Evolutionary conservation across 92 coral and sea anemone genomes (phyloP).

Genomic region (Porites rus): DNA sequence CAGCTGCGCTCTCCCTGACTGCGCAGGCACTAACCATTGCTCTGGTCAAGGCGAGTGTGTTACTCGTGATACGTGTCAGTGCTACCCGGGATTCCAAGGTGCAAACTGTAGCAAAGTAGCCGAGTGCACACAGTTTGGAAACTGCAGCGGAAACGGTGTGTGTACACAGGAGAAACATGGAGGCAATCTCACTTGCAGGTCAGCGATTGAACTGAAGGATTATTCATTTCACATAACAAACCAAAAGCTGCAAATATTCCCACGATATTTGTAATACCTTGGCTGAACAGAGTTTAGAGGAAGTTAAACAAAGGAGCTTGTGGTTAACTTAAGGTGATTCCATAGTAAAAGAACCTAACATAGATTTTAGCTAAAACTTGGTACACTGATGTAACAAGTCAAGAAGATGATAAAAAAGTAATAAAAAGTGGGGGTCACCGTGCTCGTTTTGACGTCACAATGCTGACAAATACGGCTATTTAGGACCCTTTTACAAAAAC

Average conservation of each 20-base stretch:
- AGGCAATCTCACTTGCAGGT: slow-evolving; percentile 62
- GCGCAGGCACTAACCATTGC: slow-evolving; percentile 69
- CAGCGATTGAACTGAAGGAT: background rate
- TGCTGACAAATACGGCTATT: too few relatives aligned
- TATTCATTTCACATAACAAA: background rate
- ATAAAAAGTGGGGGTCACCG: too few relatives aligned
- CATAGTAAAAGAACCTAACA: too few relatives aligned
- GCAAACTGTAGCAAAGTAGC: slow-evolving; percentile 45
- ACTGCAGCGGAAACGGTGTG: slow-evolving; percentile 71
- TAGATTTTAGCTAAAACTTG: too few relatives aligned
- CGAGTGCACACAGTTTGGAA: slow-evolving; percentile 55
- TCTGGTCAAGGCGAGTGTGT: slow-evolving; percentile 70
- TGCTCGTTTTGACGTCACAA: too few relatives aligned
- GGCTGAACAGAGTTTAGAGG: slow-evolving; percentile 2
- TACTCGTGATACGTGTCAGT: slow-evolving; percentile 59
- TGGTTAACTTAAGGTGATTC: background rate
- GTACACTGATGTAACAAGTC: too few relatives aligned
- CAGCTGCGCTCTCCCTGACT: slow-evolving; percentile 69
- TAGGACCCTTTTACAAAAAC: too few relatives aligned
- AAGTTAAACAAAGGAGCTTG: slow-evolving; percentile 4
- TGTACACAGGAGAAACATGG: slow-evolving; percentile 44
- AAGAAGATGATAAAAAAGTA: too few relatives aligned
- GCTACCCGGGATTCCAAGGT: slow-evolving; percentile 77
- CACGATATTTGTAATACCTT: slow-evolving; percentile 2
- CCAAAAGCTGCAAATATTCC: background rate